Evolutionary conservation across 2,888 invertebrate species (phyloP), one percentile per base, ranked within the genome.

Genomic region (Agrenia bidenticulata): DNA sequence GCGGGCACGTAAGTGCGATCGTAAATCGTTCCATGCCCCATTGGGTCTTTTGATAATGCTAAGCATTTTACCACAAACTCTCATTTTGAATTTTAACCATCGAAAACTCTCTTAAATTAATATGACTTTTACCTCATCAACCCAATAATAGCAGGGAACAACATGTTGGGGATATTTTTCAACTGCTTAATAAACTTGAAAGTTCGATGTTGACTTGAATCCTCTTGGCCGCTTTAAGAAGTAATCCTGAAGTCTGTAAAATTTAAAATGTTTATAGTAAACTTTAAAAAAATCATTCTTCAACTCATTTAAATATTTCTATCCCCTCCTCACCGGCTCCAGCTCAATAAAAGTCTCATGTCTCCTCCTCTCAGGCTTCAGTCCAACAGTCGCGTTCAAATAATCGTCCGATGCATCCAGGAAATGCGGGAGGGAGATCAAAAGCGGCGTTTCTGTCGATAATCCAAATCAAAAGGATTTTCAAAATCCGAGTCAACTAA

Each of bases 341-440:
- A 72, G 56, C n/a, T 61, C 63, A 15, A 72, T 49, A 41, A 68
- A 70, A 1, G 72, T 72, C 68, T 72, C 70, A 39, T 72, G 72
- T 1, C 56, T 21, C 1, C 39, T 26, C 24, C 56, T 51, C 21
- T 66, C 63, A 2, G 72, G 66, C 1, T 64, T 39, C 15, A 72
- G 64, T 1, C 72, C 72, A 23, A 41, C 53, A n/a, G 58, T 13
- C 19, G 57, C 45, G 19, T 63, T 60, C 2, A 57, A 45, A 57
- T 68, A 72, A 26, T 61, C 58, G 2, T 59, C 37, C 17, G 63
- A 59, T 1, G 64, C 72, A 49, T 70, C 66, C 57, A 66, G 59
- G 42, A 72, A 72, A 54, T 72, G 72, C 2, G 72, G 72, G 19
- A 64, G 56, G 0, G 67, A 67, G 1, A 67, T 66, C 11, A 70